Evolutionary conservation across 2,888 invertebrate species (phyloP).

Genomic region (Heteromurus nitidus): DNA sequence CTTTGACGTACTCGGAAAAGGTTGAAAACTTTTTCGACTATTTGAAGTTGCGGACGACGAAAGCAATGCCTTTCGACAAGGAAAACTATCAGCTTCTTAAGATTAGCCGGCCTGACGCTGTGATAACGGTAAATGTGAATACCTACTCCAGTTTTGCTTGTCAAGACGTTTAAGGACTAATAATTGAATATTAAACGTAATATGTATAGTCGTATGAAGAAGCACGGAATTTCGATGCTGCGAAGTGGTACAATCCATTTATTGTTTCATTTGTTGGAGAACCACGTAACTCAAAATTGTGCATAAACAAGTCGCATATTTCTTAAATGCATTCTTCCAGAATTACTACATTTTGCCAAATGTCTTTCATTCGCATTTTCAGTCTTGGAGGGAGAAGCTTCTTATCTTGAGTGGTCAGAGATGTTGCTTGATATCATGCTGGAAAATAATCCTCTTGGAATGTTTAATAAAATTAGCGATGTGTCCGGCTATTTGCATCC

Average conservation of each 20-base stretch:
- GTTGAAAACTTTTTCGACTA: background rate
- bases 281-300: slow-evolving; percentile 23
- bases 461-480: slow-evolving; percentile 80
- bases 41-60: background rate
- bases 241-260: slow-evolving; percentile 55
- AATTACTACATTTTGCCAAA: background rate
- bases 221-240: slow-evolving; percentile 22
- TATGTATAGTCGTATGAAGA: slow-evolving; percentile 23
- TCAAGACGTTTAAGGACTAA: background rate
- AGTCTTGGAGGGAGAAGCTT: slow-evolving; percentile 81
- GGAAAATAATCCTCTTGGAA: slow-evolving; percentile 84
- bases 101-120: slow-evolving; percentile 21
- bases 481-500: slow-evolving; percentile 92
- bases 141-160: background rate
- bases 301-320: background rate
- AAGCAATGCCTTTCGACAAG: background rate
- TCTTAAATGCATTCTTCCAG: background rate
- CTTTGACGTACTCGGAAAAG: slow-evolving; percentile 14
- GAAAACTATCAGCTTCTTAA: slow-evolving; percentile 14
- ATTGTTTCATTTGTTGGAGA: slow-evolving; percentile 56
- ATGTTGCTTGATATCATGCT: slow-evolving; percentile 90
- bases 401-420: slow-evolving; percentile 96
- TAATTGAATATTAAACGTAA: background rate
- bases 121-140: slow-evolving; percentile 27
- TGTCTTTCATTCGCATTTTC: background rate